Base-by-base conservation (phyloP, 2,888 invertebrate species). In the Parapristionchus giblindavisi region DNA sequence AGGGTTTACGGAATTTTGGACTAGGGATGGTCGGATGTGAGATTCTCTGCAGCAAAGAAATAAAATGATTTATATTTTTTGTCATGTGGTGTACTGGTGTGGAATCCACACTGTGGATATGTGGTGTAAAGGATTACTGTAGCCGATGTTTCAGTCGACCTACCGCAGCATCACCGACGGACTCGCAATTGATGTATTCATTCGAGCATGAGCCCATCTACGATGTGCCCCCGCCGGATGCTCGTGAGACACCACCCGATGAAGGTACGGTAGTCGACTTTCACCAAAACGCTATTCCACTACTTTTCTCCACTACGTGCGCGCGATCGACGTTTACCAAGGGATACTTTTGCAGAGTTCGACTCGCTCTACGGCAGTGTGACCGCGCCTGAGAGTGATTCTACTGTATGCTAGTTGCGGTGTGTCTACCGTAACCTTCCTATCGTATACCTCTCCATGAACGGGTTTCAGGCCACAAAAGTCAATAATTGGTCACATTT, bases 181-280 rank as follows among this genome's bases (percentile, higher is more conserved):
- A 81, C 40, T 82, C 81, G 21, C 83, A 85, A 74, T 75, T 85
- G 27, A 75, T 84, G 43, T 85, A 84, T 61, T 84, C 84, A 11
- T 85, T 85, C 77, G 85, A 85, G 76, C 81, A 85, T 76, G 85
- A 85, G 75, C 85, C 85, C n/a, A 80, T 83, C 66, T 85, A 85
- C 75, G 85, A 85, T 74, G 79, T 78, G 17, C 85, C 85, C 11
- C 85, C 85, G 3, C 48, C 21, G 29, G 11, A 36, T 17, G 66
- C 43, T 29, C 43, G 48, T 34, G 51, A 24, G n/a, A 48, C 21
- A 11, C 29, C 21, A 34, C 32, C 38, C 40, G 40, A 66, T 3
- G 66, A 66, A 14, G 66, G 63, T 63, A 66, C 21, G 43, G 66
- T 51, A 66, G 8, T 6, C 48, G 48, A 43, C 54, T 6, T 27